phyloP scores from a whole-genome alignment of 23 tunicate genomes.

The Corella eumyota region DNA sequence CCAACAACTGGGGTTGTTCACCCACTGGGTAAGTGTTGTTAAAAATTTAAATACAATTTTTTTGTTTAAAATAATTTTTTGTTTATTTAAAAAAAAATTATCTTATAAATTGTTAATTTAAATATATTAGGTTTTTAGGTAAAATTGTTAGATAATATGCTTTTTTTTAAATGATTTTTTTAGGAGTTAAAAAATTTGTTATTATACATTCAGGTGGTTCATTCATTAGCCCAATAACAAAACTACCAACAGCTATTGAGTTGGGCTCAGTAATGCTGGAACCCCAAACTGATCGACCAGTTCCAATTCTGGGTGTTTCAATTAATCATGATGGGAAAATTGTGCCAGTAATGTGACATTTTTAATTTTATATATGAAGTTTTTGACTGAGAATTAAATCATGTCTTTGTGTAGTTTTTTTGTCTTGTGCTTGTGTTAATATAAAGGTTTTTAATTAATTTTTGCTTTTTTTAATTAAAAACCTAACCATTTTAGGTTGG shows the following conservation, averaged over 20 bases:
- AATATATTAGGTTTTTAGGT: no score
- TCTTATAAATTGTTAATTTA: no score
- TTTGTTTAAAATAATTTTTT: background rate
- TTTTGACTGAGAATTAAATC: no score
- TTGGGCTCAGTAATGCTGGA: constrained; percentile 70
- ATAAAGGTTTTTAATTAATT: background rate
- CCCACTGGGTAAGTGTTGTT: constrained; percentile 55
- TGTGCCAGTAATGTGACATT: constrained; percentile 59
- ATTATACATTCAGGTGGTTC: constrained; percentile 90
- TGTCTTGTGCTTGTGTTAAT: background rate
- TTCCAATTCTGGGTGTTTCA: constrained; percentile 42
- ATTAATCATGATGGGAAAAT: constrained; percentile 63
- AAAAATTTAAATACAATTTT: no score
- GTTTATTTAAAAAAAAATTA: no score
- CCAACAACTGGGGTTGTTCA: constrained; percentile 66
- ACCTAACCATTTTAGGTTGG: constrained; percentile 42
- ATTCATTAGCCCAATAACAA: constrained; percentile 64
- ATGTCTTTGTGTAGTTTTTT: no score
- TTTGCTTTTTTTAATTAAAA: background rate
- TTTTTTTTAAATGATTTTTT: background rate
- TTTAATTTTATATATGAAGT: background rate
- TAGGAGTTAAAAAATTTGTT: no score
- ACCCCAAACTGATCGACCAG: constrained; percentile 42
- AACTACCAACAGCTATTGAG: constrained; percentile 82
- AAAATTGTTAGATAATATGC: no score